Percentiles rank a stretch among this genome's conserved stretches.
Evolutionary conservation across 2,113 vertebrate genomes (phyloP).

Genomic region (Campylorhamphus procurvoides): DNA sequence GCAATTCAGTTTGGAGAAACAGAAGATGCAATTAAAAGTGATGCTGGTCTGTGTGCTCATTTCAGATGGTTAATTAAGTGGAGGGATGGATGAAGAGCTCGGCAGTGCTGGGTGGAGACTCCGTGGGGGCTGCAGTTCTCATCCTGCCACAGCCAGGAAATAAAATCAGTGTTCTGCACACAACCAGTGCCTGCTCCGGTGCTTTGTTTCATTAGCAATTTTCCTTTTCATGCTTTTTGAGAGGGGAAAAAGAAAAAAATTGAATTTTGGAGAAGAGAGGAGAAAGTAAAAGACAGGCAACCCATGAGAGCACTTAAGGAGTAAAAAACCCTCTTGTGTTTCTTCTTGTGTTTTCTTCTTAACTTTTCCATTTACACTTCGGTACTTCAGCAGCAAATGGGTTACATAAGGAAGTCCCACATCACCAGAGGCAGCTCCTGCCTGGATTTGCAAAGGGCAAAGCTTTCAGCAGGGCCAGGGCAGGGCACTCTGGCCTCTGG

Average conservation of each 20-base stretch:
- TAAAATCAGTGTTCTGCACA: not conserved
- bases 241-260: not conserved
- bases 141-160: not conserved
- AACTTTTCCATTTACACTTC: not conserved
- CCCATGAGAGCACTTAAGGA: not conserved
- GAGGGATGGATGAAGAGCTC: not conserved
- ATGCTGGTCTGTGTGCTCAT: not conserved
- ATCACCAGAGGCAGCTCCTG: not conserved
- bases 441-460: not conserved
- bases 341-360: not conserved
- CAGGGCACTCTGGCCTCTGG: not conserved
- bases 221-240: not conserved
- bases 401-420: not conserved
- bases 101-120: not conserved
- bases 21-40: not conserved
- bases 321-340: not conserved
- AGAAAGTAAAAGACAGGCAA: not conserved
- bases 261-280: not conserved
- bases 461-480: fast-evolving
- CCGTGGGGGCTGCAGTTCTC: not conserved
- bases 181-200: not conserved
- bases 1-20: not conserved
- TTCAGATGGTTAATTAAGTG: not conserved
- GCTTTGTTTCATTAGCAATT: not conserved
- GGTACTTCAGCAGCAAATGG: not conserved